A percentile compares a stretch with the other conserved stretches of the same genome.
phyloP scores from a whole-genome alignment of 2,797 vertebrate genomes.

The Podargus strigoides region DNA sequence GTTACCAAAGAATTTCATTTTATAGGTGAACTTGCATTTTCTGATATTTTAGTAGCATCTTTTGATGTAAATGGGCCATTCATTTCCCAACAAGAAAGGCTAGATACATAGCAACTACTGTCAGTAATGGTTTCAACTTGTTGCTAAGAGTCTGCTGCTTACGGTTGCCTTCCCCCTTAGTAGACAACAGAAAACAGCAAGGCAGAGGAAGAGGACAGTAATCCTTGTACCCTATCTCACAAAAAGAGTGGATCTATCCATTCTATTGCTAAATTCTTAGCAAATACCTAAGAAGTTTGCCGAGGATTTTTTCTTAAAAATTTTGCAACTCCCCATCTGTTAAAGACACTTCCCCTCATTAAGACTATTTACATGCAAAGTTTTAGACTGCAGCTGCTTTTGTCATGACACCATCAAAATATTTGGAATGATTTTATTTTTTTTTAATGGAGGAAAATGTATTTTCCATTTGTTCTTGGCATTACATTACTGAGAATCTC shows the following conservation, averaged over 20 bases:
- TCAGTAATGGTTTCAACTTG: not conserved
- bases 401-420: conserved; percentile 54
- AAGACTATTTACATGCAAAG: conserved; percentile 47
- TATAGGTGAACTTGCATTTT: not conserved
- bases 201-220: not conserved
- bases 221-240: not conserved
- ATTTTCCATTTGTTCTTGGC: conserved; percentile 51
- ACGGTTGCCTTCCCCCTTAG: not conserved
- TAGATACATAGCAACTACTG: not conserved
- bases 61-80: not conserved
- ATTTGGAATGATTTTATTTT: not conserved
- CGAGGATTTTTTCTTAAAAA: not conserved
- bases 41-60: not conserved
- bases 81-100: not conserved
- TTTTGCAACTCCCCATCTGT: conserved; percentile 29
- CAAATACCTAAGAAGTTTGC: not conserved
- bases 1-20: not conserved
- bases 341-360: conserved; percentile 34
- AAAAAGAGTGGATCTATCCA: not conserved
- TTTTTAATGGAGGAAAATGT: not conserved
- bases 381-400: conserved; percentile 29
- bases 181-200: not conserved
- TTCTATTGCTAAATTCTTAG: not conserved
- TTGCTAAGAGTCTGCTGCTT: not conserved
- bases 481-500: not conserved